Evolutionary conservation across 2,797 vertebrate species (phyloP), one percentile per base, ranked within the genome.

Genomic region (Dendrocincla tyrannina): DNA sequence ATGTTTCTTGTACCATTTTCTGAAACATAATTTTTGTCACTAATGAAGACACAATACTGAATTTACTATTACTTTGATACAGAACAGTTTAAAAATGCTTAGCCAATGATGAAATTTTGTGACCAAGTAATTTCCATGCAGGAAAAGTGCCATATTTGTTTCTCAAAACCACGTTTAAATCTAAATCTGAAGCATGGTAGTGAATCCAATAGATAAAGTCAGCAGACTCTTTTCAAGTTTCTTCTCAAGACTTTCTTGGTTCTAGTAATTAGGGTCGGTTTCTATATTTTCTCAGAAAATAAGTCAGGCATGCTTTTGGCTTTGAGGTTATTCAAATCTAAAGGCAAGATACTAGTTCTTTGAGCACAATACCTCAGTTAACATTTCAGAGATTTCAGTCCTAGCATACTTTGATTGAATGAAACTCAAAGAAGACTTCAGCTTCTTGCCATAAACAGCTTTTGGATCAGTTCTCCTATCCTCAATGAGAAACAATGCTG

Each of bases 291-390:
- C 88, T 28, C 85, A 22, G 50, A 78, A 94, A 96, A 62, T 60
- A 85, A 93, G 25, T 63, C 28, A 60, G 25, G 28, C 73, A 39
- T 79, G 58, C 5, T 35, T 72, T 50, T 73, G 27, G 25, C 66
- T 95, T 88, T 94, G 88, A 95, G 80, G 47, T 88, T 93, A 52
- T 24, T 84, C 39, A 77, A 37, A 42, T 89, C 93, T 95, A 67
- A 86, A 35, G 80, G 73, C 82, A 84, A 90, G 49, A 72, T 78
- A 76, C 11, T 85, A 91, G 28, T 84, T 95, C 79, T 91, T 90
- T 93, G 69, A 93, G 74, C 0, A 0, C 50, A 76, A 0, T 81
- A 82, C 92, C 50, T 79, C 70, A 73, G 67, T 58, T 55, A 90
- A 73, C 56, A 63, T 95, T 94, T 94, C 76, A 46, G 63, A 79